A percentile compares a stretch with the other conserved stretches of the same genome.
Conservation (phyloP, 2,888 invertebrate genomes). For the Pachydiplax longipennis region DNA sequence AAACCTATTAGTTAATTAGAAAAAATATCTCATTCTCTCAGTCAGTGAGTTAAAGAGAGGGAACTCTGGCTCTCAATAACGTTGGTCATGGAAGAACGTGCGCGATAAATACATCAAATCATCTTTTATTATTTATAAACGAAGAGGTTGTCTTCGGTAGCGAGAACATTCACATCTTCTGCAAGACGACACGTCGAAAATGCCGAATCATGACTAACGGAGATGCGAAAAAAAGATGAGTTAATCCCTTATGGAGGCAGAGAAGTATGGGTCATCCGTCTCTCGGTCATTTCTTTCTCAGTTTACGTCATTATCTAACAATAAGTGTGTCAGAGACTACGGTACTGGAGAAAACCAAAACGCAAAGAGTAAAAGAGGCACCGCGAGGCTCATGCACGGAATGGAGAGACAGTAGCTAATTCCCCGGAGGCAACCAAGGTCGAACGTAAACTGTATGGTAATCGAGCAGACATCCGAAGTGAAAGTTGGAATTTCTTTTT, state of each 20-base stretch:
- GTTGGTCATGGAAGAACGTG: too few species aligned
- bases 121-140: neutral
- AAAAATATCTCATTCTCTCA: too few species aligned
- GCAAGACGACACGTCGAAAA: neutral
- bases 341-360: neutral
- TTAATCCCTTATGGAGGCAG: neutral
- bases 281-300: neutral
- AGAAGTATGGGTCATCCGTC: neutral
- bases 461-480: neutral
- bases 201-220: neutral
- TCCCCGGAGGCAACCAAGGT: neutral
- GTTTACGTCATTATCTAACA: neutral
- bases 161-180: neutral
- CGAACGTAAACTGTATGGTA: neutral
- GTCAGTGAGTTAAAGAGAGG: too few species aligned
- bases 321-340: neutral
- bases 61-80: too few species aligned
- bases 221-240: neutral
- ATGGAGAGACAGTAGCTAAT: neutral
- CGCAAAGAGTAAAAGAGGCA: neutral
- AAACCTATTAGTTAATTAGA: too few species aligned
- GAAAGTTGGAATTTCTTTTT: neutral
- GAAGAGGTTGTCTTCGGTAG: neutral
- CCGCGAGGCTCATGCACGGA: neutral
- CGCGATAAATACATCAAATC: too few species aligned